Conservation (phyloP, 2,888 invertebrate species). For the Dasysyrphus albostriatus region DNA sequence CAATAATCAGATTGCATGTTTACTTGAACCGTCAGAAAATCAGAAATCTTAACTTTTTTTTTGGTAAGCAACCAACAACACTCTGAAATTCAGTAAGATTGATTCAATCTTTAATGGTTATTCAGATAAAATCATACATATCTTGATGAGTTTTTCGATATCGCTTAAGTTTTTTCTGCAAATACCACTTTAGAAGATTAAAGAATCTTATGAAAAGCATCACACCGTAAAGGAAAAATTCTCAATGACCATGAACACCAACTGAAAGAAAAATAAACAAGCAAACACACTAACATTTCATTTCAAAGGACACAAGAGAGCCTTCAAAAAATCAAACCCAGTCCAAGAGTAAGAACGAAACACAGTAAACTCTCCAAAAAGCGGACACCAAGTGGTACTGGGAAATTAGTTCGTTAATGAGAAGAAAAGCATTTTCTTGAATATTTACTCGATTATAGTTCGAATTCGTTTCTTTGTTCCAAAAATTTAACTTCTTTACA, state of each 20-base stretch:
- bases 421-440: too few relatives aligned
- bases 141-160: slow-evolving; percentile 18
- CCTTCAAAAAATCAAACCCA: not conserved
- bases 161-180: slow-evolving; percentile 2
- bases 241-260: not conserved
- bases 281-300: not conserved
- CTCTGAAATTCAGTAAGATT: not conserved
- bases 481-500: too few relatives aligned
- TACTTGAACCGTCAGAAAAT: not conserved
- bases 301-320: not conserved
- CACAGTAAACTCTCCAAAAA: too few relatives aligned
- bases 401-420: too few relatives aligned
- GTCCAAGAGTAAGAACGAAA: not conserved
- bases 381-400: too few relatives aligned
- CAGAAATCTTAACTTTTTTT: too few relatives aligned
- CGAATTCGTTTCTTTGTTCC: too few relatives aligned
- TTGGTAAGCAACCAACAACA: too few relatives aligned
- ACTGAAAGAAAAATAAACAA: not conserved
- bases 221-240: not conserved
- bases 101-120: not conserved
- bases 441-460: too few relatives aligned
- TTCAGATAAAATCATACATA: not conserved
- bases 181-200: slow-evolving; percentile 10
- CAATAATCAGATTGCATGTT: too few relatives aligned
- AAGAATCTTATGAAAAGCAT: not conserved